These are phyloP conservation scores for Gallirallus australis DNA, from an alignment of 2,797 vertebrate genomes.

Conservation along the genomic window DNA sequence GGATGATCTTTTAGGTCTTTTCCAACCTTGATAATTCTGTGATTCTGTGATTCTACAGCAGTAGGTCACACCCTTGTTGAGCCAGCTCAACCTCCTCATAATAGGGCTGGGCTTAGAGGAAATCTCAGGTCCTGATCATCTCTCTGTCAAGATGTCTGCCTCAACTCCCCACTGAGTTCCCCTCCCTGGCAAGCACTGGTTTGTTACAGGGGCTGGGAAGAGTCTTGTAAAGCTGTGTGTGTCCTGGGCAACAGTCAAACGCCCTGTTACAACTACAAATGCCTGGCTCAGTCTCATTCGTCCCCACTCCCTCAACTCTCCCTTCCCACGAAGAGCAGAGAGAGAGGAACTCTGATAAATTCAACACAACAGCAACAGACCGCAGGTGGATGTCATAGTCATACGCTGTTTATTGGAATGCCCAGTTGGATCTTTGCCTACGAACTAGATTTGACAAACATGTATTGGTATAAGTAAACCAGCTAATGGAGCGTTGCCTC, in stretches of 20 bases:
- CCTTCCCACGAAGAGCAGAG: not conserved
- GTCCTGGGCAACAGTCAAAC: not conserved
- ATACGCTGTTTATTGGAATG: not conserved
- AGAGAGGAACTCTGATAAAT: not conserved
- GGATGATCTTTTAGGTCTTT: too few relatives aligned
- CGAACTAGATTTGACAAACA: constrained; percentile 22
- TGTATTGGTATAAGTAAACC: not conserved
- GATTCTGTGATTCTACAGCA: too few relatives aligned
- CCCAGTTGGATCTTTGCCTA: not conserved
- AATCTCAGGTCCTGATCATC: not conserved
- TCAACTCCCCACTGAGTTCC: not conserved
- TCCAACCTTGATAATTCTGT: too few relatives aligned
- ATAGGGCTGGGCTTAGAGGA: not conserved
- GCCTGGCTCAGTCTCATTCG: not conserved
- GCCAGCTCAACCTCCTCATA: not conserved
- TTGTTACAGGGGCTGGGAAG: not conserved
- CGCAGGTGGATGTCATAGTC: not conserved
- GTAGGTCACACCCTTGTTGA: not conserved
- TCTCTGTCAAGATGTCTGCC: not conserved
- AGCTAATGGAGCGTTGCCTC: not conserved
- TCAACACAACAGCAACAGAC: not conserved
- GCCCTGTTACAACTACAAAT: not conserved
- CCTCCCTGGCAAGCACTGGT: not conserved
- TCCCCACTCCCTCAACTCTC: not conserved
- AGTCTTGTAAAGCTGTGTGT: not conserved